A percentile compares a stretch with the other conserved stretches of the same genome.
Conservation (phyloP, 2,888 invertebrate species). For the Peribatodes rhomboidaria region DNA sequence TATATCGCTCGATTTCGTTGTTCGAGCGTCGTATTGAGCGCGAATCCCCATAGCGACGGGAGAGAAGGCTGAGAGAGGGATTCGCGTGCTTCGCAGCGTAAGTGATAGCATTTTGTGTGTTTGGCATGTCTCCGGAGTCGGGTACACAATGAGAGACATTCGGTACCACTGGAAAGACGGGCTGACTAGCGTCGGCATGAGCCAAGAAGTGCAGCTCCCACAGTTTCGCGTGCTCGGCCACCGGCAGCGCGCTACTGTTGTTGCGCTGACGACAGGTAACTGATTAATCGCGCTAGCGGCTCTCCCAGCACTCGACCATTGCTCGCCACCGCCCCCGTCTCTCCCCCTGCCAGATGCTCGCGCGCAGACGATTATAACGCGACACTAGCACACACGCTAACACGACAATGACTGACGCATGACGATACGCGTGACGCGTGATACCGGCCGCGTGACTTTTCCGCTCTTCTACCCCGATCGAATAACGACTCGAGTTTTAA, state of each 20-base stretch:
- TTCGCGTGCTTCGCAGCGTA: constrained; percentile 82
- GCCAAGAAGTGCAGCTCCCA: constrained; percentile 97
- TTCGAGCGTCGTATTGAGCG: constrained; percentile 60
- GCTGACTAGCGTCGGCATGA: constrained; percentile 97
- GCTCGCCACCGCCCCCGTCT: constrained; percentile 82
- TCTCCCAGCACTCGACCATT: constrained; percentile 78
- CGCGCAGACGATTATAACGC: constrained; percentile 78
- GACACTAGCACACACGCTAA: constrained; percentile 83
- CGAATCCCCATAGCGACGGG: constrained; percentile 60
- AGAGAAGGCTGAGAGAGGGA: constrained; percentile 65
- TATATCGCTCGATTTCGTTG: constrained; percentile 59
- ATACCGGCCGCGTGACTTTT: constrained; percentile 74
- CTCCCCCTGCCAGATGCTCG: constrained; percentile 82
- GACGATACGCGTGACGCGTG: constrained; percentile 78
- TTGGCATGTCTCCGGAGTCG: constrained; percentile 91
- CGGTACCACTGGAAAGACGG: constrained; percentile 98
- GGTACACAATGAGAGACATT: constrained; percentile 99
- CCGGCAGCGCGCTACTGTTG: constrained; percentile 97
- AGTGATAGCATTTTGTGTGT: constrained; percentile 87
- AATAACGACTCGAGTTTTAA: constrained; percentile 80
- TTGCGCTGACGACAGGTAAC: constrained; percentile 98
- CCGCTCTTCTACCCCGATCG: constrained; percentile 77
- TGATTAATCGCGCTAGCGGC: constrained; percentile 75
- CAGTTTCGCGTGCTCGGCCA: constrained; percentile 99
- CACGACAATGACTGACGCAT: constrained; percentile 78